Evolutionary conservation across 2,113 vertebrate species (phyloP).

Genomic region (Centropus unirufus): DNA sequence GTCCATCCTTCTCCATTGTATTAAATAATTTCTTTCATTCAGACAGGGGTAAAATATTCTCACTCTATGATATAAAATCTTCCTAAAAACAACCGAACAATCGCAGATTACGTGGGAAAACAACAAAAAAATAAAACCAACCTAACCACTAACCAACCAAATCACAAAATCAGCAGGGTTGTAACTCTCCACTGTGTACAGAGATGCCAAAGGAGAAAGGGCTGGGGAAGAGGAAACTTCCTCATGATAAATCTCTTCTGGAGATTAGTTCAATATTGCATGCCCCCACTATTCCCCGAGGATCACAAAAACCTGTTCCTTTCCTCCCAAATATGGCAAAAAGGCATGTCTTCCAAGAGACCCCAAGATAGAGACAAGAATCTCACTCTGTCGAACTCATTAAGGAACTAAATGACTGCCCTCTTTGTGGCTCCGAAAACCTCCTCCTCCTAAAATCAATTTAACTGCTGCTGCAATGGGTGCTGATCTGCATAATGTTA

Average conservation of each 20-base stretch:
- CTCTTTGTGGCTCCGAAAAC: neutral
- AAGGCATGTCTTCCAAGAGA: neutral
- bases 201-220: neutral
- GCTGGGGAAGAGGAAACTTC: neutral
- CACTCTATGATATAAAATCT: neutral
- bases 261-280: neutral
- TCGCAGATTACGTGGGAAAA: neutral
- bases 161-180: neutral
- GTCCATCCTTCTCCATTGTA: neutral
- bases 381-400: neutral
- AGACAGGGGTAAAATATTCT: neutral
- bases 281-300: too few relatives aligned
- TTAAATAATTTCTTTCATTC: neutral
- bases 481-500: slow-evolving; percentile 8
- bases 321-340: neutral
- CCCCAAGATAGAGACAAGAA: neutral
- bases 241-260: neutral
- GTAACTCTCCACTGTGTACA: neutral
- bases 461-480: neutral
- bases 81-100: neutral
- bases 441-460: neutral
- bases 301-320: neutral
- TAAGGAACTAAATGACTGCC: neutral
- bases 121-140: neutral
- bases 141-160: too few relatives aligned